Percentiles rank a stretch among this genome's conserved stretches.
These are phyloP conservation scores for Stenoptilia bipunctidactyla DNA, from an alignment of 2,888 invertebrate species.

Conservation along the genomic window DNA sequence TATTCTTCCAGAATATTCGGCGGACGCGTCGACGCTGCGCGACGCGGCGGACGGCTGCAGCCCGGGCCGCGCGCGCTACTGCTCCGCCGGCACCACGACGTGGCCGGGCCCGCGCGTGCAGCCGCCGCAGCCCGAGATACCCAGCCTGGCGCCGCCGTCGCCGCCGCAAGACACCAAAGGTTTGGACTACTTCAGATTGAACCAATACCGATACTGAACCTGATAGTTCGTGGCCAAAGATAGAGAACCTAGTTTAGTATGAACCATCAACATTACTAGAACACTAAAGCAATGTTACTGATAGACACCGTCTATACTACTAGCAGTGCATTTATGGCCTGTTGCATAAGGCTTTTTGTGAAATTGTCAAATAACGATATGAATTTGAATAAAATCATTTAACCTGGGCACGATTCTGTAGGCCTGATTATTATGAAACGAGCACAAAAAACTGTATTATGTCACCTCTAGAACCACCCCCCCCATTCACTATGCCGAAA, in stretches of 20 bases:
- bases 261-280: too few species aligned
- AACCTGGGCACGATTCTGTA: too few species aligned
- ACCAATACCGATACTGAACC: too few species aligned
- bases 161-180: slow-evolving; percentile 65
- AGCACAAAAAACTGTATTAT: slow-evolving; percentile 15
- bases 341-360: too few species aligned
- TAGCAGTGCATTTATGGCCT: too few species aligned
- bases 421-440: neutral
- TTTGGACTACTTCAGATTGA: too few species aligned
- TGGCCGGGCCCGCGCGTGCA: slow-evolving; percentile 68
- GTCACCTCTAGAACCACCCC: slow-evolving; percentile 14
- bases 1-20: slow-evolving; percentile 47
- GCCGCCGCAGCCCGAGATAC: slow-evolving; percentile 58
- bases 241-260: too few species aligned
- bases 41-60: slow-evolving; percentile 67
- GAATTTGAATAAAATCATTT: too few species aligned
- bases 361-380: too few species aligned
- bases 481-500: slow-evolving; percentile 18
- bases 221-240: too few species aligned
- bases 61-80: slow-evolving; percentile 70
- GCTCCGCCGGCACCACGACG: slow-evolving; percentile 64
- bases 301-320: too few species aligned
- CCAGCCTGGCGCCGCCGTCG: slow-evolving; percentile 45
- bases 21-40: slow-evolving; percentile 57
- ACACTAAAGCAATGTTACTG: too few species aligned